A percentile compares a stretch with the other conserved stretches of the same genome.
Evolutionary conservation across 2,888 invertebrate genomes (phyloP).

Genomic region (Cryptocheilus praepositus): DNA sequence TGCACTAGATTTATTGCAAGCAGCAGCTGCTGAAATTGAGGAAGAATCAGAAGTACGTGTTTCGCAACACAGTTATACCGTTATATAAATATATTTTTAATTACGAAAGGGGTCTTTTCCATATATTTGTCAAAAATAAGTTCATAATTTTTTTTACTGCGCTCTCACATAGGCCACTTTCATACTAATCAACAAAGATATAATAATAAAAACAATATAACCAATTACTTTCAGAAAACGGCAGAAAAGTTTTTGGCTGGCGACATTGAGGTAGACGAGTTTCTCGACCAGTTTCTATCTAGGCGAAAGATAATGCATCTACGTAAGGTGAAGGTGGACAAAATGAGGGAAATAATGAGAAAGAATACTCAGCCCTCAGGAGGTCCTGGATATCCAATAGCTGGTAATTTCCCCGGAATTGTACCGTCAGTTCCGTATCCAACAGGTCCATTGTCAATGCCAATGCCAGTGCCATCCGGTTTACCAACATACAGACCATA

Average conservation of each 20-base stretch:
- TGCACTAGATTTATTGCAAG: slow-evolving; percentile 90
- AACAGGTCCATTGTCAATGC: slow-evolving; percentile 85
- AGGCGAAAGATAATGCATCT: slow-evolving; percentile 86
- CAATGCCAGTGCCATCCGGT: slow-evolving; percentile 79
- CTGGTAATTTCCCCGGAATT: slow-evolving; percentile 75
- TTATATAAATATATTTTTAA: too few relatives aligned
- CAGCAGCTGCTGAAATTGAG: slow-evolving; percentile 94
- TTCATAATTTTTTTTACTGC: too few relatives aligned
- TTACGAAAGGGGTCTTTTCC: too few relatives aligned
- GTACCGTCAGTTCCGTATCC: slow-evolving; percentile 80
- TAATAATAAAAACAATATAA: neutral
- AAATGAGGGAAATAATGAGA: slow-evolving; percentile 86
- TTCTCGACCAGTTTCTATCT: slow-evolving; percentile 88
- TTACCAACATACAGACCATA: slow-evolving; percentile 56
- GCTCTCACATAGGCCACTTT: too few relatives aligned
- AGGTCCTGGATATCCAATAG: slow-evolving; percentile 62
- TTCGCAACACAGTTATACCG: neutral
- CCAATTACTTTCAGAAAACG: slow-evolving; percentile 74
- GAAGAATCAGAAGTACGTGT: slow-evolving; percentile 88
- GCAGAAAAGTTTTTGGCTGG: slow-evolving; percentile 88
- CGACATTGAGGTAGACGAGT: slow-evolving; percentile 85
- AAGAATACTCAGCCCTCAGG: slow-evolving; percentile 64
- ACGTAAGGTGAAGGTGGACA: slow-evolving; percentile 94
- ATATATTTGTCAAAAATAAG: too few relatives aligned
- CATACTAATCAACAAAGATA: too few relatives aligned